phyloP scores from a whole-genome alignment of 2,888 invertebrate species.

The Heteromyza rotundicornis region DNA sequence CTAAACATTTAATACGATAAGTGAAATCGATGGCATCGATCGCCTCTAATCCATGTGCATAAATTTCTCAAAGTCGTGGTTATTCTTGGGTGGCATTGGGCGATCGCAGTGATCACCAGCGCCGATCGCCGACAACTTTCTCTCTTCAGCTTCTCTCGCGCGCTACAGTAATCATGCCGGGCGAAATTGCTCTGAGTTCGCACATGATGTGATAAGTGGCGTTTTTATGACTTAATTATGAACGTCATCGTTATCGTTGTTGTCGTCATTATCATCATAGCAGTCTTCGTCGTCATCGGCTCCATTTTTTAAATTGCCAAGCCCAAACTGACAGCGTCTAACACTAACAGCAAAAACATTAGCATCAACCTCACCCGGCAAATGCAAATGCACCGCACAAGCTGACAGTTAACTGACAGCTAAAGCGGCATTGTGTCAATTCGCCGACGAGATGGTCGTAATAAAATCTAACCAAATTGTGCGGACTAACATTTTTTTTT shows the following conservation, averaged over 20 bases:
- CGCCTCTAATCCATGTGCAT: neutral
- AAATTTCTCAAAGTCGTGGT: neutral
- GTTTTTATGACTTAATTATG: conserved; percentile 24
- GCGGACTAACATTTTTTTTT: too few relatives aligned
- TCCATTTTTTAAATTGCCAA: neutral
- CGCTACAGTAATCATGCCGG: too few relatives aligned
- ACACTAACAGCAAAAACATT: neutral
- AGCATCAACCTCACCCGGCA: neutral
- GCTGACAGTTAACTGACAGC: too few relatives aligned
- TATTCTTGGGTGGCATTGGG: neutral
- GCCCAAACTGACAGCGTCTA: neutral
- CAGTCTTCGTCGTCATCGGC: too few relatives aligned
- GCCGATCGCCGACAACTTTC: neutral
- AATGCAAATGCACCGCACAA: neutral
- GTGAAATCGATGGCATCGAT: neutral
- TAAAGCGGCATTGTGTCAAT: too few relatives aligned
- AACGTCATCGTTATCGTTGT: neutral
- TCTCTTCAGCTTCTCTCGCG: too few relatives aligned
- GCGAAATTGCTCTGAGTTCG: too few relatives aligned
- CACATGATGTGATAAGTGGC: conserved; percentile 11
- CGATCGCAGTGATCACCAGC: too few relatives aligned
- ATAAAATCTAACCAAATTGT: too few relatives aligned
- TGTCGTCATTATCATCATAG: too few relatives aligned
- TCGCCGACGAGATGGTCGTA: too few relatives aligned
- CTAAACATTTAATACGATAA: conserved; percentile 1